These are phyloP conservation scores for Enteromius unitaeniatus DNA, from an alignment of 2,797 vertebrate species.

Conservation along the genomic window DNA sequence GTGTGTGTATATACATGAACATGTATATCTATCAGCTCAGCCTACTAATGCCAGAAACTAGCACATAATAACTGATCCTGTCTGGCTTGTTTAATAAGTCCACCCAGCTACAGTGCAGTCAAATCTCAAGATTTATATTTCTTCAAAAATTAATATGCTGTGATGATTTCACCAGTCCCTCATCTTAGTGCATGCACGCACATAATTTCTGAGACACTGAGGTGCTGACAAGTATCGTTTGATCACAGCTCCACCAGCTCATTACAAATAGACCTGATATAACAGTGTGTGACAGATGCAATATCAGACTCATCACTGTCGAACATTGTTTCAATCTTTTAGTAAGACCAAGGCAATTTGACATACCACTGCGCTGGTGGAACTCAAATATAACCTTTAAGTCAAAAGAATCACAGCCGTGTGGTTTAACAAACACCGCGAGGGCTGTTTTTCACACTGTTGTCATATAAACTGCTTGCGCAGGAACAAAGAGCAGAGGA, in stretches of 20 bases:
- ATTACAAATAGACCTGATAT: conserved; percentile 35
- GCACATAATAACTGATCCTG: neutral
- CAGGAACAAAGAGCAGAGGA: conserved; percentile 65
- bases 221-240: conserved; percentile 21
- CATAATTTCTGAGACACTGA: neutral
- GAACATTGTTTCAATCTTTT: conserved; percentile 37
- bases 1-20: neutral
- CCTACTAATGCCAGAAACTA: neutral
- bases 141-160: neutral
- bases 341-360: conserved; percentile 21
- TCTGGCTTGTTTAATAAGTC: neutral
- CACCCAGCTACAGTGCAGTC: neutral
- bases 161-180: conserved; percentile 18
- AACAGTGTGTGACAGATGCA: conserved; percentile 37
- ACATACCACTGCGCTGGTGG: conserved; percentile 13
- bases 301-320: conserved; percentile 43
- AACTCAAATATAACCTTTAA: conserved; percentile 22
- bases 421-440: conserved; percentile 49
- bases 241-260: conserved; percentile 23
- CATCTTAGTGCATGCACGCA: neutral
- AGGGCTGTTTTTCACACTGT: conserved; percentile 33
- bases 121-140: conserved; percentile 5
- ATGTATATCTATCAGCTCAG: neutral
- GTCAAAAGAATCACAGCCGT: conserved; percentile 1
- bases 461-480: conserved; percentile 68